Evolutionary conservation across 2,888 invertebrate genomes (phyloP), one percentile per base, ranked within the genome.

Genomic region (Encarsia formosa): DNA sequence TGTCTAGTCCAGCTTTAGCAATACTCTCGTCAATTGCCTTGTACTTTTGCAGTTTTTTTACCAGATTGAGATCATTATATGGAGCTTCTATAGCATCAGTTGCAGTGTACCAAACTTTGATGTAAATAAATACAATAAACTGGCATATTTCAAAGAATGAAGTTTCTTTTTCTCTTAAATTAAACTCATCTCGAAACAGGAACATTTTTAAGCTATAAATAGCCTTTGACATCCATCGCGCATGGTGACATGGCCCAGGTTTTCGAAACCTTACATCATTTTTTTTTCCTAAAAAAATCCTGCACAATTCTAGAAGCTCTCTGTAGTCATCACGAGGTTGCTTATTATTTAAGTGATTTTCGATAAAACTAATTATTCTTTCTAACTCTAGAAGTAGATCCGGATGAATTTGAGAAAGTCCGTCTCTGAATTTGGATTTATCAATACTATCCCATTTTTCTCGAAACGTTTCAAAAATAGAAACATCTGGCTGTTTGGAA

Each of bases 121-220:
- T 39, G 19, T 61, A 59, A 34, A 61, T 26, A 18, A 19, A 35
- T 18, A 61, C 52, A 29, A 60, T 22, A 44, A 61, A 62, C 19
- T 56, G 26, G 55, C 52, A 63, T 20, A 63, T 45, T 3, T 59
- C 16, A n/a, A n/a, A n/a, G n/a, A n/a, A n/a, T 13, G 15, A 35
- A n/a, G 15, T 35, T 35, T 15, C 4, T 35, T 18, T 35, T 16
- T 2, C 9, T 35, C 35, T 35, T 35, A n/a, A n/a, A n/a, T n/a
- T n/a, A 8, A 34, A 15, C 15, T 34, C 8, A 32, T 34, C 8
- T 15, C 5, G 9, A 34, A 34, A 15, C 6, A 34, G 15, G 15
- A 34, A 34, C 8, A 34, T 34, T 34, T 34, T 34, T 18, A 34
- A 34, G 3, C 15, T 16, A 34, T 34, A 34, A 34, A 34, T 34